These are phyloP conservation scores for Phoenoteleia sp. DNA, from an alignment of 2,888 invertebrate species.

Conservation along the genomic window DNA sequence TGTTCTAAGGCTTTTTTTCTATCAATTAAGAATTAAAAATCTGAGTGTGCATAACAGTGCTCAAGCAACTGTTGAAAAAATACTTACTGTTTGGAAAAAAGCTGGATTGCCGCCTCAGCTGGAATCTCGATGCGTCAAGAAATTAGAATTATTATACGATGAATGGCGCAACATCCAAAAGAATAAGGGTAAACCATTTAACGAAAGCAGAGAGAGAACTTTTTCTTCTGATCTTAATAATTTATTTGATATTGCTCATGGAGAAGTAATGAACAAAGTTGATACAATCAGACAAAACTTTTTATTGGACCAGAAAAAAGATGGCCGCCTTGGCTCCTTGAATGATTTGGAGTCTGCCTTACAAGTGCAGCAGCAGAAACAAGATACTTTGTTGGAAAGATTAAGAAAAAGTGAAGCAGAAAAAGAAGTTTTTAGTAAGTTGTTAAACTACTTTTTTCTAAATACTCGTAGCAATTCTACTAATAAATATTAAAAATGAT, in stretches of 20 bases:
- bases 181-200: conserved; percentile 70
- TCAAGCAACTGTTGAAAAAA: too few relatives aligned
- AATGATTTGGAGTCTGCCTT: background rate
- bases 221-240: conserved; percentile 20
- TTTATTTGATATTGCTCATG: conserved; percentile 33
- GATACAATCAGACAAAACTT: background rate
- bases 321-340: too few relatives aligned
- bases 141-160: conserved; percentile 76
- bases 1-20: too few relatives aligned
- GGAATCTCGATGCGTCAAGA: conserved; percentile 62
- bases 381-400: background rate
- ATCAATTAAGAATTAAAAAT: too few relatives aligned
- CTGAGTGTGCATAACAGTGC: too few relatives aligned
- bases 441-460: too few relatives aligned
- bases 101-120: conserved; percentile 59
- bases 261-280: conserved; percentile 18
- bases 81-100: conserved; percentile 71
- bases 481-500: too few relatives aligned
- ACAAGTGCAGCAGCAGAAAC: background rate
- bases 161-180: conserved; percentile 80
- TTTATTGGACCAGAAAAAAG: conserved; percentile 14
- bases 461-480: too few relatives aligned
- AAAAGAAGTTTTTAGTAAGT: conserved; percentile 5
- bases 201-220: conserved; percentile 48
- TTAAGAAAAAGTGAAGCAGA: background rate